Evolutionary conservation across 2,113 vertebrate species (phyloP), one percentile per base, ranked within the genome.

Genomic region (Plotosus lineatus): DNA sequence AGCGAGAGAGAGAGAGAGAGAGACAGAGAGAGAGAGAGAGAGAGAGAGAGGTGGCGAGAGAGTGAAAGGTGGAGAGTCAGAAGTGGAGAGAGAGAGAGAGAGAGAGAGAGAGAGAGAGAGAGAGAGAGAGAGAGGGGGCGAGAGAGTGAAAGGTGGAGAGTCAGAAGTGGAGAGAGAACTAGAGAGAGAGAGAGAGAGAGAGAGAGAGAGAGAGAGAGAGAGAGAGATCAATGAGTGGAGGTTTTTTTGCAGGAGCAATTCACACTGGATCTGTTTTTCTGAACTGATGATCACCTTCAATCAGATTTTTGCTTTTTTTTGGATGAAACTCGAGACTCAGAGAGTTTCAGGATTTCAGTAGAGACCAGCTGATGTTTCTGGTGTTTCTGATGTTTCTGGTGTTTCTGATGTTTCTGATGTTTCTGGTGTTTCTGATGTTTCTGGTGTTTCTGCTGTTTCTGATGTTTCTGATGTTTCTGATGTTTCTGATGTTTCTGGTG

Each of bases 181-280:
- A 26, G 55, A n/a, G 53, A 10, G 53, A 55, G 44, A 46, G 44
- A 46, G 5, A 46, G 44, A 46, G 11, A 6, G 11, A 46, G 44
- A 6, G 11, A 46, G 5, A 66, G 6, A 63, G 31, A 9, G 15
- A 36, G 60, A 19, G 55, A 33, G n/a, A 56, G 50, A 66, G 19
- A 14, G 19, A 12, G 9, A 17, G 44, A 60, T 19, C 46, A 12
- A 21, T 4, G 51, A 76, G 33, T 19, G n/a, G n/a, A n/a, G n/a
- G n/a, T n/a, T n/a, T n/a, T n/a, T n/a, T 53, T 58, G 33, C 61
- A 23, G 23, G 73, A 60, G 28, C 50, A n/a, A 83, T 53, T 40
- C 68, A 78, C 69, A 65, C 26, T 48, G 38, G 33, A 7, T 72
- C 76, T 75, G 33, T 44, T 40, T 40, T 74, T 61, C 56, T 69